Base-by-base conservation (phyloP, 1,140 invertebrate species). In the Euwallacea similis region DNA sequence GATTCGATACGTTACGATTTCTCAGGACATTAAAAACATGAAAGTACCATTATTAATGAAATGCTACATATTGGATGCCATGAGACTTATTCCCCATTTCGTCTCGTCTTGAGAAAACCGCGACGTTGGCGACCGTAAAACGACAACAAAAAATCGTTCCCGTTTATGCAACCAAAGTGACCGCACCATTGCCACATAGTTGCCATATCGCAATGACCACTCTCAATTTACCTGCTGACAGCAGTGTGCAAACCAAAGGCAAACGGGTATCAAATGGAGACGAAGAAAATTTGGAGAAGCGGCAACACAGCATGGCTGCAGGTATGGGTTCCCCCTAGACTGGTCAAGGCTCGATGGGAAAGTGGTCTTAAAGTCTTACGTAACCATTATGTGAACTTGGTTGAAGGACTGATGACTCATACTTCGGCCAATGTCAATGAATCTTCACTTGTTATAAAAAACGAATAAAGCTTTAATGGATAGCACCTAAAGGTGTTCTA, bases 361-460 rank as follows among this genome's bases (percentile, higher is more conserved):
- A 61, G 59, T 61, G 33, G 59, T n/a, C 59, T 33, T 21, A 21
- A n/a, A 6, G 16, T 61, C 21, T 61, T 61, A 61, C 33, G 42
- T 61, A 61, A 61, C 42, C 10, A 61, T 61, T 61, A 61, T 61
- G 59, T 61, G 59, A 61, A 61, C 59, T 61, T 61, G 59, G 8
- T 43, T 61, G 59, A 43, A 42, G 21, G 59, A 41, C 59, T 61
- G 7, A n/a, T 43, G 33, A 61, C 59, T 42, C 59, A 42, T 61
- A n/a, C 59, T 61, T 33, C n/a, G 42, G 16, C 59, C 59, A 61
- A 42, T 61, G 33, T 42, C 59, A 61, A 61, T 61, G 59, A 61
- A 61, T 61, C 59, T 61, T 61, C 7, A 43, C 42, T 33, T 4
- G 4, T 33, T 33, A 33, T 33, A 33, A 33, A 33, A 4, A 33